These are phyloP conservation scores for Plagiodera versicolora DNA, from an alignment of 2,888 invertebrate species.

Conservation along the genomic window DNA sequence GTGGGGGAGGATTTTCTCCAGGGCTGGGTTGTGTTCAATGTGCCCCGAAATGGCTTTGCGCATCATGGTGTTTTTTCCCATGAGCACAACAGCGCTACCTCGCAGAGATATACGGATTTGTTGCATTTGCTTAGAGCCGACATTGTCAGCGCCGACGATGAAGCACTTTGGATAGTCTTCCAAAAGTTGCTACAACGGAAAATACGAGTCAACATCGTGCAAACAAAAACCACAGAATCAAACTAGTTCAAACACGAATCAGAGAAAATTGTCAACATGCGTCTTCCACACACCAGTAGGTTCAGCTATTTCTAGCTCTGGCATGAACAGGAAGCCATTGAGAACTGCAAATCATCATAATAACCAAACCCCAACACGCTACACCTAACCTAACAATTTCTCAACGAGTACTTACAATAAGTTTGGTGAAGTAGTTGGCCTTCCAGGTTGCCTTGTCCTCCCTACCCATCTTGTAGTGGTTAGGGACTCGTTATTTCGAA, in stretches of 20 bases:
- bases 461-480: slow-evolving; percentile 96
- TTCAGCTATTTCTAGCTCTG: slow-evolving; percentile 57
- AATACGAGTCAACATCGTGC: background rate
- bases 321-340: slow-evolving; percentile 42
- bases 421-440: slow-evolving; percentile 94
- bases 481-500: slow-evolving; percentile 68
- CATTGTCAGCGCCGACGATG: slow-evolving; percentile 99
- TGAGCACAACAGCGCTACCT: slow-evolving; percentile 86
- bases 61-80: slow-evolving; percentile 99
- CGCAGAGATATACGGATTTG: slow-evolving; percentile 95
- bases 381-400: background rate
- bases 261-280: slow-evolving; percentile 43
- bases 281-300: slow-evolving; percentile 48
- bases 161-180: slow-evolving; percentile 99
- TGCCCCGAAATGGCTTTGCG: slow-evolving; percentile 98
- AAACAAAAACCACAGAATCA: no score
- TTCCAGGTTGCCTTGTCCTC: slow-evolving; percentile 99
- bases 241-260: slow-evolving; percentile 28
- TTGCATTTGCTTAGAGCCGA: slow-evolving; percentile 99
- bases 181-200: slow-evolving; percentile 76
- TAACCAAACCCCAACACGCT: background rate
- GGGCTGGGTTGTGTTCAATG: slow-evolving; percentile 87
- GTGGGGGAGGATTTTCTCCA: slow-evolving; percentile 93
- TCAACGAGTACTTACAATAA: slow-evolving; percentile 76
- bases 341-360: slow-evolving; percentile 45